Evolutionary conservation across 2,797 vertebrate genomes (phyloP), one percentile per base, ranked within the genome.

Genomic region (Sebastes oblongus): DNA sequence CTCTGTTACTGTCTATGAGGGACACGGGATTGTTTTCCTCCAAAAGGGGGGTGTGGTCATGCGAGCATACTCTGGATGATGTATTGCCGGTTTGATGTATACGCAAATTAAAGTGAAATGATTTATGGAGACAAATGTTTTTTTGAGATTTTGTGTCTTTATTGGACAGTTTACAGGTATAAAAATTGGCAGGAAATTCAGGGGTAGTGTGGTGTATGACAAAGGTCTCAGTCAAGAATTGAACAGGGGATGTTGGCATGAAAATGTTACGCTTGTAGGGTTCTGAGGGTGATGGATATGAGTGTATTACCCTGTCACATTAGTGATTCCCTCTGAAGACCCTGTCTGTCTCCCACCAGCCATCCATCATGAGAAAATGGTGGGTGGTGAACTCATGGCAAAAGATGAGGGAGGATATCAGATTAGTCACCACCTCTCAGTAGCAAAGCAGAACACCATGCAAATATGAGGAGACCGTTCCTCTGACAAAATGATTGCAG

Each of bases 351-450:
- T 81, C 80, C 81, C 70, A 36, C 32, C 32, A 75, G 25, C 84
- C 88, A 89, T 91, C 89, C 87, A 88, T 92, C 90, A 89, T 66
- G 65, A 86, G 76, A 72, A 86, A 87, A 84, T 66, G 66, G 90
- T 91, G 89, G 89, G 89, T 54, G 88, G 86, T 58, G 73, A 86
- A 85, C 73, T 90, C 65, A 69, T 68, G 69, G 77, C 72, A 85
- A 73, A 82, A 84, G 81, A 91, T 80, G 83, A 89, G 82, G 84
- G 71, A 78, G 84, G 86, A 89, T 88, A 73, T 80, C 42, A 85
- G 81, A 90, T 91, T 88, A 92, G 82, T 87, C 88, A 86, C 85
- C 82, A 82, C 61, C 79, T 86, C 72, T 67, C 70, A 20, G 74
- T 60, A 46, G 88, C 73, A 82, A 86, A 87, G 55, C 59, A 56